Percentiles rank a stretch among this genome's conserved stretches.
Evolutionary conservation across 2,797 vertebrate genomes (phyloP).

Genomic region (Chelmon rostratus): DNA sequence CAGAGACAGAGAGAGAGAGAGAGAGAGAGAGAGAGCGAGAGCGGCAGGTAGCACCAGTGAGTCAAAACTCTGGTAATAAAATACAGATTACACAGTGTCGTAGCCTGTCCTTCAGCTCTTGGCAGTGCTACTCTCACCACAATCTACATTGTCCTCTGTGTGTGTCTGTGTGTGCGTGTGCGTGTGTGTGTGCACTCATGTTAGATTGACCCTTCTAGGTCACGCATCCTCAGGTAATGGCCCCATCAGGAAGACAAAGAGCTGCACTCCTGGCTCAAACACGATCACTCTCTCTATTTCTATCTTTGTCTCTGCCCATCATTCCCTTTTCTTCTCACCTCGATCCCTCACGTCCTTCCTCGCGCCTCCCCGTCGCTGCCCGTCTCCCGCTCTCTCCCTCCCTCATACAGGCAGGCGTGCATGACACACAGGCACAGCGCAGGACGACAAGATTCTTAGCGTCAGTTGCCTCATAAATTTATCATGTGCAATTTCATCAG

Average conservation of each 20-base stretch:
- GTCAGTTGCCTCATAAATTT: constrained; percentile 64
- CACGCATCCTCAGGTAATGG: constrained; percentile 72
- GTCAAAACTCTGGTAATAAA: constrained; percentile 45
- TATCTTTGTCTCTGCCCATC: background rate
- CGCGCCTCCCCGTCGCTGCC: constrained; percentile 11
- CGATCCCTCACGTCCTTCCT: background rate
- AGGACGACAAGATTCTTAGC: constrained; percentile 41
- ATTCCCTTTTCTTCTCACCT: constrained; percentile 30
- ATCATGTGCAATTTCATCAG: constrained; percentile 64
- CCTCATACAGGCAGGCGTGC: constrained; percentile 13
- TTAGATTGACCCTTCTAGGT: constrained; percentile 62
- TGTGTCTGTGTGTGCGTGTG: constrained; percentile 10
- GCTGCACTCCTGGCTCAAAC: constrained; percentile 59
- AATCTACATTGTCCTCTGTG: constrained; percentile 40
- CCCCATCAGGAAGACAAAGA: constrained; percentile 80
- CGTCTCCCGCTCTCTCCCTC: constrained; percentile 7
- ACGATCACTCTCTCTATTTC: constrained; percentile 44
- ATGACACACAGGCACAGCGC: constrained; percentile 47
- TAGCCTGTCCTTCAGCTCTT: constrained; percentile 56
- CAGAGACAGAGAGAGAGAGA: background rate
- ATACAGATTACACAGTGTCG: constrained; percentile 47
- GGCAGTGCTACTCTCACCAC: constrained; percentile 43
- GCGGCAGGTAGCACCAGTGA: constrained; percentile 1
- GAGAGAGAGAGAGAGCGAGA: background rate
- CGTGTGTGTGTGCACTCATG: constrained; percentile 20